These are phyloP conservation scores for Enteromius viviparus DNA, from an alignment of 2,797 vertebrate species.

Conservation along the genomic window DNA sequence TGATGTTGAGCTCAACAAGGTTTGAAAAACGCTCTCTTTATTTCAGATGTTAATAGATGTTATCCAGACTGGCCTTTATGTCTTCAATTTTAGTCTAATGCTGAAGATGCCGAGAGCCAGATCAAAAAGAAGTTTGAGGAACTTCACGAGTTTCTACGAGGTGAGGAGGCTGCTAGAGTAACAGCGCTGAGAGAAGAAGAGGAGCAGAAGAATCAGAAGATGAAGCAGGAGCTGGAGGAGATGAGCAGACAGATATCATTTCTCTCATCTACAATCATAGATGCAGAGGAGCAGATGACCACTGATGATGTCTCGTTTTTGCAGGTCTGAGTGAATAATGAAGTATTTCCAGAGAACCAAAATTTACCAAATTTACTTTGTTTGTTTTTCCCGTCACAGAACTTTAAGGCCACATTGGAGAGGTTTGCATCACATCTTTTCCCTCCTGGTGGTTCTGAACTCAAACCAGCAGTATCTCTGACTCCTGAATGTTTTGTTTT, in stretches of 20 bases:
- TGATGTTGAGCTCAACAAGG: not conserved
- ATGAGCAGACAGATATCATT: not conserved
- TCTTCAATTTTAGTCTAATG: not conserved
- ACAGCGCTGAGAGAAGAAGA: slow-evolving; percentile 12
- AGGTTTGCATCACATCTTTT: not conserved
- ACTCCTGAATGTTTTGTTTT: not conserved
- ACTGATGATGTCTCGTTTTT: slow-evolving; percentile 17
- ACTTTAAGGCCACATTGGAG: not conserved
- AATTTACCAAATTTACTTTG: no score
- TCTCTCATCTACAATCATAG: not conserved
- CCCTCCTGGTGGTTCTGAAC: not conserved
- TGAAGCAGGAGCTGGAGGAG: not conserved
- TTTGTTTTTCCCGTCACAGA: not conserved
- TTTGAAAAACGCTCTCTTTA: not conserved
- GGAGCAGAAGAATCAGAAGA: not conserved
- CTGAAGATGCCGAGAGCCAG: not conserved
- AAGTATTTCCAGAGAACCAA: not conserved
- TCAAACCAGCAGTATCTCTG: not conserved
- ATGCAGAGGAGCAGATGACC: not conserved
- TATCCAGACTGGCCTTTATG: not conserved
- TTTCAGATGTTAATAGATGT: not conserved
- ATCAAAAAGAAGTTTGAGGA: not conserved
- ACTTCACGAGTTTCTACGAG: not conserved
- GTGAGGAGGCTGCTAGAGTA: not conserved
- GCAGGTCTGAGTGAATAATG: not conserved